Conservation (phyloP, 2,888 invertebrate species). For the Platycheirus rosarum region DNA sequence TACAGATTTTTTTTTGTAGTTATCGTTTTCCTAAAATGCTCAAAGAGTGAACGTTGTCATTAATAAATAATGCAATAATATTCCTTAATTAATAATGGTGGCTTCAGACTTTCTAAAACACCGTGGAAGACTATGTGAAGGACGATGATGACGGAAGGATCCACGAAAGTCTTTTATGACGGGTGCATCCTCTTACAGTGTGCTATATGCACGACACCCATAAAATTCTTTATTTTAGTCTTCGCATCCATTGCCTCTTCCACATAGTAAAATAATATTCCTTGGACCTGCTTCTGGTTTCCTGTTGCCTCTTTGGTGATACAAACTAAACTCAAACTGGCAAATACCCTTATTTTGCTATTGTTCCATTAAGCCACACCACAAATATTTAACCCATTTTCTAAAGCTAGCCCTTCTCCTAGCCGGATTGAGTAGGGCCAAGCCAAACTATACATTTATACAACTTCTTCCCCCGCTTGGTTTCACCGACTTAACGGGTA, state of each 20-base stretch:
- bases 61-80: too few species aligned
- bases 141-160: constrained; percentile 26
- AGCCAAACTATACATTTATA: too few species aligned
- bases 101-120: background rate
- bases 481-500: background rate
- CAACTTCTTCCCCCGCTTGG: too few species aligned
- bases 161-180: constrained; percentile 25
- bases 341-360: constrained; percentile 47
- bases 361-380: constrained; percentile 36
- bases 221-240: constrained; percentile 18
- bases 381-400: constrained; percentile 41
- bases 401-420: constrained; percentile 17
- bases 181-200: constrained; percentile 28
- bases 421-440: too few species aligned
- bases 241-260: constrained; percentile 25
- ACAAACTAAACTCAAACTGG: constrained; percentile 45
- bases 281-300: constrained; percentile 20
- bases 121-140: background rate
- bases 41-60: too few species aligned
- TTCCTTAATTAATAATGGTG: constrained; percentile 14
- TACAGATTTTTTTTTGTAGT: too few species aligned
- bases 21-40: constrained; percentile 1
- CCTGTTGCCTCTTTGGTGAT: constrained; percentile 39
- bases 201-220: constrained; percentile 10
- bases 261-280: constrained; percentile 6